A percentile compares a stretch with the other conserved stretches of the same genome.
Evolutionary conservation across 92 coral and sea anemone species (phyloP).

Genomic region (Actinostola sp.): DNA sequence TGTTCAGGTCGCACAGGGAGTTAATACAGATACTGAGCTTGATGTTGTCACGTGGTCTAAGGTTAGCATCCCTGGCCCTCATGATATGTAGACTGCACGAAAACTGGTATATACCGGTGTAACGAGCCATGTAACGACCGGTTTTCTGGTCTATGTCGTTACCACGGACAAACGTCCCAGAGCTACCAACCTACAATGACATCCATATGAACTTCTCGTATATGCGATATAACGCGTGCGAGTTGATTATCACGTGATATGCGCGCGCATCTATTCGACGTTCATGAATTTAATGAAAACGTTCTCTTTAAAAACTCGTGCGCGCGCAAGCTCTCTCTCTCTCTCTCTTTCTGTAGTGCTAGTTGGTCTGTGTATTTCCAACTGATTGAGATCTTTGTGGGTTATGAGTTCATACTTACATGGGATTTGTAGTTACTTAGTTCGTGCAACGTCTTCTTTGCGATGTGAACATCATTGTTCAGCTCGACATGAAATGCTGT

Average conservation of each 20-base stretch:
- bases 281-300: no score
- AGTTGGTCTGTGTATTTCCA: no score
- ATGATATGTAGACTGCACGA: constrained; percentile 71
- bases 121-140: constrained; percentile 85
- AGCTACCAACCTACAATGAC: constrained; percentile 69
- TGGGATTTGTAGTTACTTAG: constrained; percentile 81
- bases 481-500: constrained; percentile 90
- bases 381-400: no score
- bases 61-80: constrained; percentile 90
- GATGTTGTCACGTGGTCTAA: constrained; percentile 96
- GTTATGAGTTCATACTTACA: constrained; percentile 77
- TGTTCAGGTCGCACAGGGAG: constrained; percentile 86
- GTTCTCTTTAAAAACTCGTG: no score
- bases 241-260: background rate
- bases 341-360: no score
- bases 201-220: no score
- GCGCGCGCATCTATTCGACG: background rate
- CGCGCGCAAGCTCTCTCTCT: no score
- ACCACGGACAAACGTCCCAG: constrained; percentile 96
- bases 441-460: constrained; percentile 86
- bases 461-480: constrained; percentile 64
- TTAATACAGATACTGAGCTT: constrained; percentile 93
- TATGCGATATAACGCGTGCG: no score
- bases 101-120: constrained; percentile 89
- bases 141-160: constrained; percentile 75